phyloP scores from a whole-genome alignment of 2,797 vertebrate genomes.

The Spondyliosoma cantharus region DNA sequence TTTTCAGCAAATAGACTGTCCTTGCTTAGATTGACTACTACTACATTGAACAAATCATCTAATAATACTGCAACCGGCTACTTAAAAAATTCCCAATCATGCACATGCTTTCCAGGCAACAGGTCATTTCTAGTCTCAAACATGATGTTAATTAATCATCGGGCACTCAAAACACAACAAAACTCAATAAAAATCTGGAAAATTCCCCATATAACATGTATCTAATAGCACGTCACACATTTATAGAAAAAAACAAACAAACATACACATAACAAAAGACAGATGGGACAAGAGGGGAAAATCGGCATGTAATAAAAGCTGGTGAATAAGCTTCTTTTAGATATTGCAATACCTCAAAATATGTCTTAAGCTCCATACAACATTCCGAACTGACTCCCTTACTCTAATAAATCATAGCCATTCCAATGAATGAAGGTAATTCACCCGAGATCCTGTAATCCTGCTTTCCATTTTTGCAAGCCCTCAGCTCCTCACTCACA shows the following conservation, averaged over 20 bases:
- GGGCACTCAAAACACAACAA: neutral
- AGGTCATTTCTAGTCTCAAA: too few species aligned
- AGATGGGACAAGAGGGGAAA: too few species aligned
- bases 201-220: too few species aligned
- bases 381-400: neutral
- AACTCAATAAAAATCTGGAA: too few species aligned
- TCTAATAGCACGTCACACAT: too few species aligned
- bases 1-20: too few species aligned
- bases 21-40: neutral
- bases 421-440: constrained; percentile 37
- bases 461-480: constrained; percentile 15
- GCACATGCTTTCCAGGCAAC: neutral
- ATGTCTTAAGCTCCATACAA: constrained; percentile 35
- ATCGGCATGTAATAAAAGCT: neutral
- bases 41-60: neutral
- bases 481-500: neutral
- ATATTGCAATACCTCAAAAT: constrained; percentile 50
- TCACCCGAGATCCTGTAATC: constrained; percentile 18
- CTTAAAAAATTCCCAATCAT: neutral
- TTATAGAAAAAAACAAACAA: too few species aligned
- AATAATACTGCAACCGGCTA: neutral
- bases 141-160: too few species aligned
- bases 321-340: neutral
- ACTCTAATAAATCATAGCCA: constrained; percentile 24
- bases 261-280: too few species aligned